Conservation (phyloP, 2,888 invertebrate genomes). For the Platycheirus rosarum region DNA sequence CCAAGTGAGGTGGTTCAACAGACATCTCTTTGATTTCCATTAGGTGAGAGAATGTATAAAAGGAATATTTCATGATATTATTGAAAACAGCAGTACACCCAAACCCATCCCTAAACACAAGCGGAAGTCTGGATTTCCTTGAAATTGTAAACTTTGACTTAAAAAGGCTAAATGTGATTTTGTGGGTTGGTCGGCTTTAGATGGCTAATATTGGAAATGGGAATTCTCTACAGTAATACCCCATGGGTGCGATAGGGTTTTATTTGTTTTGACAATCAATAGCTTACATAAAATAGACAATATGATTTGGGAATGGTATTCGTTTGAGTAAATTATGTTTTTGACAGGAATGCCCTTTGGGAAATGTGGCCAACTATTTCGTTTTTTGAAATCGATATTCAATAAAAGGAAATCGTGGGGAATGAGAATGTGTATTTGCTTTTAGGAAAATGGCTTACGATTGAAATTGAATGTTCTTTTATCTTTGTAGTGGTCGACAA, state of each 20-base stretch:
- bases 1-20: neutral
- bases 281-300: conserved; percentile 26
- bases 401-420: neutral
- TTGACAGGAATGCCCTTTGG: conserved; percentile 19
- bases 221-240: conserved; percentile 7
- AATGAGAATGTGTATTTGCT: neutral
- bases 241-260: conserved; percentile 20
- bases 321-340: conserved; percentile 36
- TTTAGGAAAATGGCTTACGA: neutral
- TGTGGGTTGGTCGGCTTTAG: conserved; percentile 1
- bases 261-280: conserved; percentile 28
- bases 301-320: conserved; percentile 8
- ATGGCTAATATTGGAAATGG: conserved; percentile 6
- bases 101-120: neutral
- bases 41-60: conserved; percentile 8
- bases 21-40: conserved; percentile 2
- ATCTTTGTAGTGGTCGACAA: no score
- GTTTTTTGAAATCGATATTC: conserved; percentile 21
- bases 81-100: neutral
- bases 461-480: conserved; percentile 7
- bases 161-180: conserved; percentile 18
- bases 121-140: neutral
- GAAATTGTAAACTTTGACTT: conserved; percentile 18
- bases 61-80: conserved; percentile 23
- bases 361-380: conserved; percentile 23